Percentiles rank a stretch among this genome's conserved stretches.
Conservation (phyloP, 1,140 invertebrate species). For the Limonius californicus region DNA sequence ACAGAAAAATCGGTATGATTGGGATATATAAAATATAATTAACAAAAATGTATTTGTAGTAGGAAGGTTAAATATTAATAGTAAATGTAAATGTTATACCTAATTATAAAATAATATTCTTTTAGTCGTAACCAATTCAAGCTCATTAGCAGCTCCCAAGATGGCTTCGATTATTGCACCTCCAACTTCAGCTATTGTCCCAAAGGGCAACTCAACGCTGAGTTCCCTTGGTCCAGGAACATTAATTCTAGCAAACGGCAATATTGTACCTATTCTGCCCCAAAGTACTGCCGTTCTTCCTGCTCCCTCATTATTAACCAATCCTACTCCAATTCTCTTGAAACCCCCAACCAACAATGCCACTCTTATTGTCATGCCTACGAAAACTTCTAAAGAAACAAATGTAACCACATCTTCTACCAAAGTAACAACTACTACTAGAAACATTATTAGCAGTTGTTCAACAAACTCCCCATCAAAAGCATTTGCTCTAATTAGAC, state of each 20-base stretch:
- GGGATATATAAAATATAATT: no score
- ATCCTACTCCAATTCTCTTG: constrained; percentile 16
- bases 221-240: constrained; percentile 35
- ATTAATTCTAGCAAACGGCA: constrained; percentile 40
- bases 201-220: constrained; percentile 19
- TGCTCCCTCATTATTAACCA: constrained; percentile 24
- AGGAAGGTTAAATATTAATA: no score
- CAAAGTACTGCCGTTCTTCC: constrained; percentile 20
- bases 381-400: not conserved
- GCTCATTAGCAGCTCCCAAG: constrained; percentile 29
- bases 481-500: constrained; percentile 29
- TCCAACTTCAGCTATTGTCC: not conserved
- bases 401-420: not conserved
- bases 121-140: constrained; percentile 36
- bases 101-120: constrained; percentile 17
- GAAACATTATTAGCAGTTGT: no score
- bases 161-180: constrained; percentile 30
- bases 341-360: constrained; percentile 12
- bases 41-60: not conserved
- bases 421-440: not conserved
- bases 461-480: no score
- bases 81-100: no score
- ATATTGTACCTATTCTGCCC: constrained; percentile 34
- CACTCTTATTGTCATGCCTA: constrained; percentile 26
- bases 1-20: no score